phyloP scores from a whole-genome alignment of 1,140 invertebrate genomes.

The Zaprionus ornatus region DNA sequence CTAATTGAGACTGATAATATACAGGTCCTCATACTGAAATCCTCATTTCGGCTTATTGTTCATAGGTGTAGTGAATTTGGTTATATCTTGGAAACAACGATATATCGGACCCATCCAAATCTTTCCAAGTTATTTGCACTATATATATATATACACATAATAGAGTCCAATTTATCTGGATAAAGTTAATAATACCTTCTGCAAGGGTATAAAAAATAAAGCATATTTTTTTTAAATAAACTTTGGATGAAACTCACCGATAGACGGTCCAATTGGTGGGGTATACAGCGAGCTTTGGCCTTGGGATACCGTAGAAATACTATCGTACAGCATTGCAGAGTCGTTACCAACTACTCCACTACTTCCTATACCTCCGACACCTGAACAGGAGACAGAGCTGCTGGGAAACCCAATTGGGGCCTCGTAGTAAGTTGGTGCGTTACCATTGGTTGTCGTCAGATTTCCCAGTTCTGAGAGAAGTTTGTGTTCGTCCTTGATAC shows the following conservation, averaged over 20 bases:
- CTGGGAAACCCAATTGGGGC: constrained; percentile 86
- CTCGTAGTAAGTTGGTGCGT: constrained; percentile 86
- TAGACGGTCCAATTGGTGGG: constrained; percentile 87
- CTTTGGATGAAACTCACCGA: constrained; percentile 86
- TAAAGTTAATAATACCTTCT: no score
- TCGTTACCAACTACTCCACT: constrained; percentile 48
- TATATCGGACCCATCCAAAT: no score
- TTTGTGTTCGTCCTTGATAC: constrained; percentile 94
- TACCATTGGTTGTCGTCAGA: constrained; percentile 82
- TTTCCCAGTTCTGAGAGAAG: constrained; percentile 91
- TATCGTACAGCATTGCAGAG: constrained; percentile 87
- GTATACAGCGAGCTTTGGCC: constrained; percentile 90
- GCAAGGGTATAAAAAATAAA: not conserved
- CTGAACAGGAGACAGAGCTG: constrained; percentile 79
- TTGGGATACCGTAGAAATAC: constrained; percentile 90
- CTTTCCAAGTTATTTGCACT: no score
- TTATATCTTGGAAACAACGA: no score
- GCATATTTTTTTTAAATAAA: no score
- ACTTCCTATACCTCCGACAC: constrained; percentile 40
- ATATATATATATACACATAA: not conserved
- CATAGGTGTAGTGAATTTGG: no score
- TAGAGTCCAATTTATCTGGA: not conserved
- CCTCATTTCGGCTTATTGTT: no score
- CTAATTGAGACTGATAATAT: no score
- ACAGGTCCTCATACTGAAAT: no score